Evolutionary conservation across 2,113 vertebrate genomes (phyloP), one percentile per base, ranked within the genome.

Genomic region (Colinus virginianus): DNA sequence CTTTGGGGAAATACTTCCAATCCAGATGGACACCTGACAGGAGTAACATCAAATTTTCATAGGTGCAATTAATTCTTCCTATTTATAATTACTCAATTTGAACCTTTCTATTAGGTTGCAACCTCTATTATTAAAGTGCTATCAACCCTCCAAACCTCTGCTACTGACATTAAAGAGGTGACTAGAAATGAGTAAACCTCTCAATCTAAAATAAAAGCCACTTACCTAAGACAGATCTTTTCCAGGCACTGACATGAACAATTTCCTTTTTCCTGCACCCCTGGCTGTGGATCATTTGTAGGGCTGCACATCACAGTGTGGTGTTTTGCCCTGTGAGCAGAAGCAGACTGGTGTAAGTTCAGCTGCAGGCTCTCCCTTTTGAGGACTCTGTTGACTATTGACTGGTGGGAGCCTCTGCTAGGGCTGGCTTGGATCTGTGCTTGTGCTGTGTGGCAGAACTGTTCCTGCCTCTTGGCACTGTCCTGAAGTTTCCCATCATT

Each of bases 41-140:
- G 56, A 96, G 42, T 42, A 45, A 58, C 49, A 96, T 96, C 69
- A 92, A 88, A 96, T 96, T 96, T 97, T 97, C 84, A 92, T 74
- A 71, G 59, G 87, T 84, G 36, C 23, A 93, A 92, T 96, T 96
- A 96, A 91, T 96, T 96, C 62, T 78, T 75, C 94, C 85, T 11
- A 78, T 77, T 95, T 92, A 91, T 84, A 93, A 76, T 26, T 80
- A 95, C 67, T 97, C 63, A 64, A 2, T 97, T 95, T 95, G 84
- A 95, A 86, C 64, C 40, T 89, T 95, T 86, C 77, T 87, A 83
- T 94, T 96, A 97, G 93, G 68, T 88, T 83, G 30, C 53, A 84
- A 34, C 10, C 21, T 90, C 23, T 56, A 80, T 81, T 74, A 84
- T 83, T 95, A 84, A 90, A 96, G 64, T 71, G 36, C 42, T 66